Percentiles rank a stretch among this genome's conserved stretches.
phyloP scores from a whole-genome alignment of 2,797 vertebrate species.

The Anas acuta region DNA sequence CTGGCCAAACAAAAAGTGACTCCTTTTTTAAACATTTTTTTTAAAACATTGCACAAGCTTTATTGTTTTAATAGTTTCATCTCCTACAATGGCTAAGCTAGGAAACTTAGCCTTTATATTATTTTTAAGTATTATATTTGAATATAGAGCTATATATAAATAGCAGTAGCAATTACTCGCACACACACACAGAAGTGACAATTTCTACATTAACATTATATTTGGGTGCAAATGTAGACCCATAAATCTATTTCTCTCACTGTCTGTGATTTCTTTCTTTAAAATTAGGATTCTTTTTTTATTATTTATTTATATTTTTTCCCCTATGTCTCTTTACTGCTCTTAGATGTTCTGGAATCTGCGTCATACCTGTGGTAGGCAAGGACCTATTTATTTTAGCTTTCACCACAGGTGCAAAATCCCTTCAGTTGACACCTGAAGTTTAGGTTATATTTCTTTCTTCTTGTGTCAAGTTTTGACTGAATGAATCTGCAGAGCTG shows the following conservation, averaged over 20 bases:
- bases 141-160: neutral
- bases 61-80: neutral
- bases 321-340: too few species aligned
- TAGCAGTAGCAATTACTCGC: neutral
- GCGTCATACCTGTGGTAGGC: neutral
- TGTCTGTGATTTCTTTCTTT: neutral
- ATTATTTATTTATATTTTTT: neutral
- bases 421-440: neutral
- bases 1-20: neutral
- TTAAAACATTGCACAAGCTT: neutral
- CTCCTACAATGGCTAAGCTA: neutral
- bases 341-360: neutral
- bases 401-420: neutral
- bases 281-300: neutral
- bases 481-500: accelerated
- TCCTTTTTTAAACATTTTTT: accelerated
- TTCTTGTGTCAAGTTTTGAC: neutral
- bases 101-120: neutral
- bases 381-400: neutral
- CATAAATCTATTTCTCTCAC: neutral
- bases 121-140: neutral
- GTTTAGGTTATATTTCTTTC: neutral
- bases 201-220: neutral
- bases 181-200: neutral
- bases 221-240: neutral